Evolutionary conservation across 2,797 vertebrate genomes (phyloP).

Genomic region (Hyperoplus immaculatus): DNA sequence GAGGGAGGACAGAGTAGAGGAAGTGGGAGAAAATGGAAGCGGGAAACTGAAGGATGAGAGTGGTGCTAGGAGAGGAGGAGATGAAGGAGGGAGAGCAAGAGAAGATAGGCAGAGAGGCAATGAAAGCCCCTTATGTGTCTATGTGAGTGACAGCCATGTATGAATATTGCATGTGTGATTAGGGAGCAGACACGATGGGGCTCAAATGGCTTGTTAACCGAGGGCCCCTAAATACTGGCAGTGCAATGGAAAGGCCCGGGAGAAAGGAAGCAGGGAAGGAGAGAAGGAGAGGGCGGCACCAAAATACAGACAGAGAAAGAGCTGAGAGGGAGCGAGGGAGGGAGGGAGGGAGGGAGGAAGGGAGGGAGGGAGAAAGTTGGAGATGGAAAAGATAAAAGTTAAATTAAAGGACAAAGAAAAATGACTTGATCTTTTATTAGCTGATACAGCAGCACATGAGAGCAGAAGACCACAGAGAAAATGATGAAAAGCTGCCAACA

Average conservation of each 20-base stretch:
- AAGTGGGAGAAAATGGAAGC: constrained; percentile 69
- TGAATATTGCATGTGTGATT: constrained; percentile 78
- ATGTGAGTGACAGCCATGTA: constrained; percentile 71
- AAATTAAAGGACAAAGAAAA: constrained; percentile 26
- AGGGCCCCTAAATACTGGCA: constrained; percentile 60
- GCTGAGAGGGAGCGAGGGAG: constrained; percentile 13
- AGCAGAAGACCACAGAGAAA: background rate
- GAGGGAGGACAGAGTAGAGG: constrained; percentile 61
- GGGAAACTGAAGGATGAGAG: constrained; percentile 64
- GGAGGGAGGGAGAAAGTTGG: background rate
- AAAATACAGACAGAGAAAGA: constrained; percentile 36
- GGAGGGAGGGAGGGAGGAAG: constrained; percentile 3
- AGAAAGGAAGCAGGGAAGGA: constrained; percentile 41
- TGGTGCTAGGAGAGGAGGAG: constrained; percentile 51
- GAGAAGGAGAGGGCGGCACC: constrained; percentile 35
- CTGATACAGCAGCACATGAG: constrained; percentile 24
- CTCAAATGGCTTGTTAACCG: constrained; percentile 74
- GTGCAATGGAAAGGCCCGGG: constrained; percentile 34
- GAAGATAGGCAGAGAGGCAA: constrained; percentile 43
- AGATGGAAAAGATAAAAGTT: constrained; percentile 20
- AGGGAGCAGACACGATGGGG: constrained; percentile 66
- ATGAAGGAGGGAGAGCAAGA: constrained; percentile 43
- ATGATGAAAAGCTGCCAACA: background rate
- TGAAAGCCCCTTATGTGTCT: constrained; percentile 62
- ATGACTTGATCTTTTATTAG: constrained; percentile 27